A percentile compares a stretch with the other conserved stretches of the same genome.
phyloP scores from a whole-genome alignment of 2,113 vertebrate genomes.

The Ranitomeya imitator region DNA sequence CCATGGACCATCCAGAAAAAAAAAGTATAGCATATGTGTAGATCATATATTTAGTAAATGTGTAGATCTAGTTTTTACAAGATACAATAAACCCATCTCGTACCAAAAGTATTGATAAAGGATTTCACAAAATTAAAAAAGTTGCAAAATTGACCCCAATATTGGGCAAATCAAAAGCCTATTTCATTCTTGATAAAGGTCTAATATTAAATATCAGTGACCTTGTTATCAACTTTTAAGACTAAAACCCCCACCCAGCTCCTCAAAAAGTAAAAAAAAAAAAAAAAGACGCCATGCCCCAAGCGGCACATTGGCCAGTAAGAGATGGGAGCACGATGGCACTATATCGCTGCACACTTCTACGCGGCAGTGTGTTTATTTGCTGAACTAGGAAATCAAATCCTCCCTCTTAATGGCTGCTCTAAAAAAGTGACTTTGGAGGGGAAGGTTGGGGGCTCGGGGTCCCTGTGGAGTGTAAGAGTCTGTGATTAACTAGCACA shows the following conservation, averaged over 20 bases:
- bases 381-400: constrained; percentile 38
- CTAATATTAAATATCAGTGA: background rate
- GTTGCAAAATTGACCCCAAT: too few relatives aligned
- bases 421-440: constrained; percentile 48
- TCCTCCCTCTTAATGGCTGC: constrained; percentile 48
- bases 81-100: too few relatives aligned
- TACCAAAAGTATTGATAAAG: too few relatives aligned
- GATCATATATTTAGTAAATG: too few relatives aligned
- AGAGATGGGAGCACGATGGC: background rate
- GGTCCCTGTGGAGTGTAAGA: constrained; percentile 40
- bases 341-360: background rate
- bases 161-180: too few relatives aligned
- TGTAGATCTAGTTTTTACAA: too few relatives aligned
- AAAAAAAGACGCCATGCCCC: background rate
- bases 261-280: too few relatives aligned
- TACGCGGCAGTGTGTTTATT: constrained; percentile 26
- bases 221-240: background rate
- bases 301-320: background rate
- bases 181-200: too few relatives aligned
- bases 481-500: constrained; percentile 50
- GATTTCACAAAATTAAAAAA: too few relatives aligned
- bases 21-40: too few relatives aligned
- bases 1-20: too few relatives aligned
- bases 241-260: background rate
- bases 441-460: constrained; percentile 29